Percentiles rank a stretch among this genome's conserved stretches.
These are phyloP conservation scores for Danaus chrysippus DNA, from an alignment of 2,888 invertebrate genomes.

Conservation along the genomic window DNA sequence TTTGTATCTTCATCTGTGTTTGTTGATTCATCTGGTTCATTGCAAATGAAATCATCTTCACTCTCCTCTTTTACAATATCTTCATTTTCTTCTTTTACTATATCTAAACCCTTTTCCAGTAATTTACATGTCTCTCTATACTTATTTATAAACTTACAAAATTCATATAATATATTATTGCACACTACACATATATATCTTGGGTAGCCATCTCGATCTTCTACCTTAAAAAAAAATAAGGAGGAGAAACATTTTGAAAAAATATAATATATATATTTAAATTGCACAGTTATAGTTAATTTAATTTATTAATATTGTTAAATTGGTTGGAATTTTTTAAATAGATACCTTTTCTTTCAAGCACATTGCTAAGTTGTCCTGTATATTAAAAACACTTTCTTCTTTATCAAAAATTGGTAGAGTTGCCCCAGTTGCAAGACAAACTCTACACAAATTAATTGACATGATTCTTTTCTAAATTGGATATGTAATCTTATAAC, in stretches of 20 bases:
- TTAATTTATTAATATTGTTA: background rate
- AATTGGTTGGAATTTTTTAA: slow-evolving; percentile 12
- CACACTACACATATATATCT: slow-evolving; percentile 57
- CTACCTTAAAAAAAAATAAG: slow-evolving; percentile 48
- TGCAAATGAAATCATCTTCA: slow-evolving; percentile 29
- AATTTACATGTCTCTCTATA: slow-evolving; percentile 52
- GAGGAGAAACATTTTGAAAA: too few relatives aligned
- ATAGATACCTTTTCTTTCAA: slow-evolving; percentile 53
- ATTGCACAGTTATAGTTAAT: background rate
- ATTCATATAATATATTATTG: slow-evolving; percentile 47
- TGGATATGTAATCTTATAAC: background rate
- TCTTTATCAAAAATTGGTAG: slow-evolving; percentile 55
- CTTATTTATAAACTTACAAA: slow-evolving; percentile 54
- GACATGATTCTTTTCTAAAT: slow-evolving; percentile 15
- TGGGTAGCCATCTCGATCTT: slow-evolving; percentile 62
- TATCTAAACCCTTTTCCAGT: slow-evolving; percentile 45
- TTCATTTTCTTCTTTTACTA: slow-evolving; percentile 49
- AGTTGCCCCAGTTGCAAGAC: slow-evolving; percentile 54
- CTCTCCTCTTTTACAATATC: slow-evolving; percentile 49
- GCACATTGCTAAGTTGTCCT: slow-evolving; percentile 51
- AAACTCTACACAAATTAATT: slow-evolving; percentile 56
- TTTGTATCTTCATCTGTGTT: slow-evolving; percentile 38
- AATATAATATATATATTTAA: too few relatives aligned
- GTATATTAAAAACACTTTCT: slow-evolving; percentile 37
- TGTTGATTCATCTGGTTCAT: slow-evolving; percentile 31